Conservation (phyloP, 2,797 vertebrate species). For the Brachymystax lenok region DNA sequence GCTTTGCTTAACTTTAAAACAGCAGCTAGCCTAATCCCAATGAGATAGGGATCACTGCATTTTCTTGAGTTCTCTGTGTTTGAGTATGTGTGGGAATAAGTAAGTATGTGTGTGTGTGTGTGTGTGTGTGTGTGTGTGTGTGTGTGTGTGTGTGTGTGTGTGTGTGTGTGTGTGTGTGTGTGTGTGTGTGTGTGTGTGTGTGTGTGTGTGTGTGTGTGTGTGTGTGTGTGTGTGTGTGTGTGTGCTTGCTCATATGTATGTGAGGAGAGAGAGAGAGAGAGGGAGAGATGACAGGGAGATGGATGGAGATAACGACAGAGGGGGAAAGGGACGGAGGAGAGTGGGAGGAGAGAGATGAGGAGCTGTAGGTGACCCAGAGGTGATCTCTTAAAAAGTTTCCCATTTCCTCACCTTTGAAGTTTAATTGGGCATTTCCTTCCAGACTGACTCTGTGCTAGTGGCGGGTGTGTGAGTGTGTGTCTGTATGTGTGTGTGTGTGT, state of each 20-base stretch:
- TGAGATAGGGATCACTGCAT: neutral
- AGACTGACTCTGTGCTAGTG: neutral
- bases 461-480: neutral
- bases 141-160: too few relatives aligned
- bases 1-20: neutral
- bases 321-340: neutral
- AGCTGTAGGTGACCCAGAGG: constrained; percentile 1
- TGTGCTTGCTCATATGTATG: too few relatives aligned
- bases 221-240: too few relatives aligned
- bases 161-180: neutral
- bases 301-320: neutral
- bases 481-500: neutral
- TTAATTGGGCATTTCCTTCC: neutral
- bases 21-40: neutral
- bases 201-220: too few relatives aligned
- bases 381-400: neutral
- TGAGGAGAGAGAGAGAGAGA: neutral
- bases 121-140: too few relatives aligned
- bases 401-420: neutral
- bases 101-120: neutral
- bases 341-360: neutral
- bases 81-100: neutral
- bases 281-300: too few relatives aligned
- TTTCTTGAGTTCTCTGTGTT: neutral
- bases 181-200: neutral